These are phyloP conservation scores for Eptatretus burgeri DNA, from an alignment of 2,113 vertebrate species.

Conservation along the genomic window DNA sequence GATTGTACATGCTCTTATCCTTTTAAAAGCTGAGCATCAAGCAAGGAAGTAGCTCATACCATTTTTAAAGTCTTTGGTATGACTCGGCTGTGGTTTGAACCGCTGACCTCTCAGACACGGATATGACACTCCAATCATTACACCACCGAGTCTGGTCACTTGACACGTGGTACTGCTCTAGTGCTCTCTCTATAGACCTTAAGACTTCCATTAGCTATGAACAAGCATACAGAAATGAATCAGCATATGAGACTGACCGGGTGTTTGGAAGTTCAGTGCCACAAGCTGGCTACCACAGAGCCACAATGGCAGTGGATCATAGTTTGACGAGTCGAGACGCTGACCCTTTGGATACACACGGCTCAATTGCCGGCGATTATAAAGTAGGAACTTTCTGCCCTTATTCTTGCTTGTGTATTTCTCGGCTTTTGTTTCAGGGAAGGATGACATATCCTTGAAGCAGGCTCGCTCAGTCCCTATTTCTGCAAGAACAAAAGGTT, in stretches of 20 bases:
- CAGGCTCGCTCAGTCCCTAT: conserved; percentile 24
- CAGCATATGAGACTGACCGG: conserved; percentile 15
- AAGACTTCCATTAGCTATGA: too few species aligned
- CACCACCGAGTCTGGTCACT: background rate
- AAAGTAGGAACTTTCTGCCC: conserved; percentile 25
- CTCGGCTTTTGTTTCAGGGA: conserved; percentile 30
- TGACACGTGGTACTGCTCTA: too few species aligned
- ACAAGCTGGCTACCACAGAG: conserved; percentile 33
- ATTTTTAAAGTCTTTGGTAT: too few species aligned
- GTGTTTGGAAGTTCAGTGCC: conserved; percentile 35
- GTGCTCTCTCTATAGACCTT: too few species aligned
- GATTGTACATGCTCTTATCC: background rate
- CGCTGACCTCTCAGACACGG: background rate
- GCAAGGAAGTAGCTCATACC: too few species aligned
- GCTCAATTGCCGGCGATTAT: conserved; percentile 33
- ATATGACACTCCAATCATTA: background rate
- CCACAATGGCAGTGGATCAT: conserved; percentile 37
- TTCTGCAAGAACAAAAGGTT: conserved; percentile 14
- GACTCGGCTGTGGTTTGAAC: too few species aligned
- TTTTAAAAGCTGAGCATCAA: too few species aligned
- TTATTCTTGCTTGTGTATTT: conserved; percentile 22
- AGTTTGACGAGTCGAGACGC: conserved; percentile 37
- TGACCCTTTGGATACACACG: conserved; percentile 33
- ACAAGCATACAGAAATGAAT: too few species aligned
- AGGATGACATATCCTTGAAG: conserved; percentile 28